Conservation (phyloP, 2,888 invertebrate species). For the Mycogona germanica region DNA sequence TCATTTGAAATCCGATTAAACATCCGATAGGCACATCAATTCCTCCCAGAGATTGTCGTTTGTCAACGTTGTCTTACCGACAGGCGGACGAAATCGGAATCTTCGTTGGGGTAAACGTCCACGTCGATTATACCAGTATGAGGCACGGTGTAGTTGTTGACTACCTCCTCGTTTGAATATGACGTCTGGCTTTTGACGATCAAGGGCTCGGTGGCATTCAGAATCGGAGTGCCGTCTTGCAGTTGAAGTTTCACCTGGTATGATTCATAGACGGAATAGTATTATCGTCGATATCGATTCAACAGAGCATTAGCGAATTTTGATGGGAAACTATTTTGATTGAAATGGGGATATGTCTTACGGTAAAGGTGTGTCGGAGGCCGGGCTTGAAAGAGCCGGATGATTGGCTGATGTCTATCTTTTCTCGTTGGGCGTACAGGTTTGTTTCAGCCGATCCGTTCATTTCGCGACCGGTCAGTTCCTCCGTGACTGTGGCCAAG, state of each 20-base stretch:
- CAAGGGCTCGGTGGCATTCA: slow-evolving; percentile 21
- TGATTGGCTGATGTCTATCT: slow-evolving; percentile 31
- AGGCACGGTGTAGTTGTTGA: slow-evolving; percentile 20
- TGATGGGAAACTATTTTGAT: slow-evolving; percentile 1
- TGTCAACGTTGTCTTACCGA: slow-evolving; percentile 4
- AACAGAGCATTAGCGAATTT: neutral
- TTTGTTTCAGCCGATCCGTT: slow-evolving; percentile 27
- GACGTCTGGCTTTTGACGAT: slow-evolving; percentile 21
- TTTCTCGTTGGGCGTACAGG: slow-evolving; percentile 34
- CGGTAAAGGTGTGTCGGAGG: slow-evolving; percentile 35
- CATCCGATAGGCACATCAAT: no score
- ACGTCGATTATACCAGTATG: slow-evolving; percentile 21
- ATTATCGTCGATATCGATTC: no score
- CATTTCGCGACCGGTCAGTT: slow-evolving; percentile 31
- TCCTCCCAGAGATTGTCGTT: no score
- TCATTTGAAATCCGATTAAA: no score
- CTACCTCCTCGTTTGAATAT: slow-evolving; percentile 19
- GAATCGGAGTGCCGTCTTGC: slow-evolving; percentile 24
- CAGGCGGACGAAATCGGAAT: slow-evolving; percentile 8
- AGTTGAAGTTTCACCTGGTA: slow-evolving; percentile 22
- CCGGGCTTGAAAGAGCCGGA: slow-evolving; percentile 39
- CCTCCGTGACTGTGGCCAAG: slow-evolving; percentile 37
- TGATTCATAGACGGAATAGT: no score
- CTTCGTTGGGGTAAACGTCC: slow-evolving; percentile 22
- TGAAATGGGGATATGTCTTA: slow-evolving; percentile 24